These are phyloP conservation scores for Drepana falcataria DNA, from an alignment of 2,888 invertebrate species.

Conservation along the genomic window DNA sequence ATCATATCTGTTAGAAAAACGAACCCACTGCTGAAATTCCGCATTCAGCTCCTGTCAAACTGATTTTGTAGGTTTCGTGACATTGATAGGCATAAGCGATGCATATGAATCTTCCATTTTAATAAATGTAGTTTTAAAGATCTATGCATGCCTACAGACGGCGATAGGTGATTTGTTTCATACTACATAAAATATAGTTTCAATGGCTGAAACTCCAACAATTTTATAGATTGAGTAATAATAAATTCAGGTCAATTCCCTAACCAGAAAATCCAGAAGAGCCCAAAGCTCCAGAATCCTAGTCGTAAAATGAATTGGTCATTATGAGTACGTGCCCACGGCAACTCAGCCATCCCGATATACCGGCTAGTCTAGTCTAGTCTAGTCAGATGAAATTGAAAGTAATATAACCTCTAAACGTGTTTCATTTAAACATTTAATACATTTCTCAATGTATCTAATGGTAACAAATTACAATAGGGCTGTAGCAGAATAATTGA, in stretches of 20 bases:
- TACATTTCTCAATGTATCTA: conserved; percentile 1
- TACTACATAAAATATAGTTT: too few relatives aligned
- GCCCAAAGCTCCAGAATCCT: neutral
- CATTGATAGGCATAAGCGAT: too few relatives aligned
- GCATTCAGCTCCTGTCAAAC: too few relatives aligned
- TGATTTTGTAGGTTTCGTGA: too few relatives aligned
- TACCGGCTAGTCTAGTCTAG: neutral
- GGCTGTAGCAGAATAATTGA: neutral
- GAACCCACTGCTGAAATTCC: too few relatives aligned
- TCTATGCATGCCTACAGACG: too few relatives aligned
- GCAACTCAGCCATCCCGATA: neutral
- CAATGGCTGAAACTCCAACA: too few relatives aligned
- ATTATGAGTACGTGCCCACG: neutral
- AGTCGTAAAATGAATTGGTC: neutral
- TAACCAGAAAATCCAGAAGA: neutral
- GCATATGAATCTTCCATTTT: too few relatives aligned
- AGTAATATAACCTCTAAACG: conserved; percentile 1
- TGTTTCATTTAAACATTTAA: conserved; percentile 1
- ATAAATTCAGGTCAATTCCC: neutral
- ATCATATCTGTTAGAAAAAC: too few relatives aligned
- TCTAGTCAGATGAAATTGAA: conserved; percentile 1
- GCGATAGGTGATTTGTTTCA: too few relatives aligned
- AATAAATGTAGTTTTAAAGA: too few relatives aligned
- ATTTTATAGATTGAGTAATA: too few relatives aligned
- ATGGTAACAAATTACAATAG: neutral